phyloP scores from a whole-genome alignment of 2,797 vertebrate species.

The Gadopsis bispinosus region DNA sequence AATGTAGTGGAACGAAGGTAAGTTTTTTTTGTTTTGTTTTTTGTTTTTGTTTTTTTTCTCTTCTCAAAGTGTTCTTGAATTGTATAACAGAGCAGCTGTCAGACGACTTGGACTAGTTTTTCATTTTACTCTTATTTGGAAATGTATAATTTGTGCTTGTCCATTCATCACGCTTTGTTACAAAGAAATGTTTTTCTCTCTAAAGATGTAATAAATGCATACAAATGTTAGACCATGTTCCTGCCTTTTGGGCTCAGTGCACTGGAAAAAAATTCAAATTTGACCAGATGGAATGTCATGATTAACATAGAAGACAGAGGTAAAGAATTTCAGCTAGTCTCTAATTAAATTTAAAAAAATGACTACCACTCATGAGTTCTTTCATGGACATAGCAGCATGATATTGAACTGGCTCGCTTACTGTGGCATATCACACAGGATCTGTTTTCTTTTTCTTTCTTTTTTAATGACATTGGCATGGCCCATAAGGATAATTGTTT shows the following conservation, averaged over 20 bases:
- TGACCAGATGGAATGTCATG: not conserved
- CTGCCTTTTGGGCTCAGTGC: not conserved
- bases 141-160: constrained; percentile 44
- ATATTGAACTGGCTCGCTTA: not conserved
- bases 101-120: constrained; percentile 40
- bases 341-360: not conserved
- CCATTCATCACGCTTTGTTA: constrained; percentile 16
- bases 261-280: not conserved
- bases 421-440: not conserved
- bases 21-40: constrained; percentile 27
- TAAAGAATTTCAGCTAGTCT: constrained; percentile 12
- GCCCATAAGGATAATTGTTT: not conserved
- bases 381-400: not conserved
- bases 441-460: constrained; percentile 2
- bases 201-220: constrained; percentile 17
- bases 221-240: not conserved
- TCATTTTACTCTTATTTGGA: constrained; percentile 23
- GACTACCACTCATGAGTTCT: not conserved
- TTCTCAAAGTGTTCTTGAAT: constrained; percentile 37
- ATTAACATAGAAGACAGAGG: not conserved
- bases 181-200: constrained; percentile 9
- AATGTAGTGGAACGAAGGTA: constrained; percentile 64
- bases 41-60: constrained; percentile 22
- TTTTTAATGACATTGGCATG: not conserved
- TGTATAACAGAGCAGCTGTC: constrained; percentile 69